phyloP scores from a whole-genome alignment of 2,888 invertebrate genomes.

The Xestia ashworthii region DNA sequence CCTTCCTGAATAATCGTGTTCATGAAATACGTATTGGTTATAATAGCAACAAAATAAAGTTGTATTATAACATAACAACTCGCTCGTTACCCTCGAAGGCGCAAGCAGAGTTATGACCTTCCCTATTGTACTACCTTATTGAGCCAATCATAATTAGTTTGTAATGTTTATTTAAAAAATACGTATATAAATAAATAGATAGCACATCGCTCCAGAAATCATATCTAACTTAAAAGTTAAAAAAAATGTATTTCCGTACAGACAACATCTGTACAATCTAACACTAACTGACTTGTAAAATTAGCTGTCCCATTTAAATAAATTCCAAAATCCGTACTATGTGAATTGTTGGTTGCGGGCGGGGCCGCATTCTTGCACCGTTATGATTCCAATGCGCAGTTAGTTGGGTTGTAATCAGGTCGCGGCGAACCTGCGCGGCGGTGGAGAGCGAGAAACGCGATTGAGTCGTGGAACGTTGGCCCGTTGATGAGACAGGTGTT shows the following conservation, averaged over 20 bases:
- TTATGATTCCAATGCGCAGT: conserved; percentile 84
- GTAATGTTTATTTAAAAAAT: background rate
- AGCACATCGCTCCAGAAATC: background rate
- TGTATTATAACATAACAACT: background rate
- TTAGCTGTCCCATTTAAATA: conserved; percentile 62
- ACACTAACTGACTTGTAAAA: conserved; percentile 36
- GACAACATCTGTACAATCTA: conserved; percentile 29
- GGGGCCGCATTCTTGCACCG: conserved; percentile 80
- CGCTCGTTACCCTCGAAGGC: background rate
- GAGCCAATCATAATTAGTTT: background rate
- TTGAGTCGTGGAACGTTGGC: conserved; percentile 64
- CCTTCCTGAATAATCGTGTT: background rate
- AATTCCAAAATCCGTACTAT: conserved; percentile 64
- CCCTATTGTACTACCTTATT: background rate
- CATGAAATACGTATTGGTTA: no score
- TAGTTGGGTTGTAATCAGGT: conserved; percentile 78
- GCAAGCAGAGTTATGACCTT: background rate
- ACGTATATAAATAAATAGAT: background rate
- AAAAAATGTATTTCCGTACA: background rate
- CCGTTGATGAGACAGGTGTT: conserved; percentile 29
- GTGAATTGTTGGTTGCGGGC: conserved; percentile 63
- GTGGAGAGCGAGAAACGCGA: conserved; percentile 75
- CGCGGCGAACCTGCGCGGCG: conserved; percentile 69
- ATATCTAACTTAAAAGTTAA: background rate
- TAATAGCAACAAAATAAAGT: background rate